Evolutionary conservation across 1,140 invertebrate genomes (phyloP).

Genomic region (Dendroctonus valens): DNA sequence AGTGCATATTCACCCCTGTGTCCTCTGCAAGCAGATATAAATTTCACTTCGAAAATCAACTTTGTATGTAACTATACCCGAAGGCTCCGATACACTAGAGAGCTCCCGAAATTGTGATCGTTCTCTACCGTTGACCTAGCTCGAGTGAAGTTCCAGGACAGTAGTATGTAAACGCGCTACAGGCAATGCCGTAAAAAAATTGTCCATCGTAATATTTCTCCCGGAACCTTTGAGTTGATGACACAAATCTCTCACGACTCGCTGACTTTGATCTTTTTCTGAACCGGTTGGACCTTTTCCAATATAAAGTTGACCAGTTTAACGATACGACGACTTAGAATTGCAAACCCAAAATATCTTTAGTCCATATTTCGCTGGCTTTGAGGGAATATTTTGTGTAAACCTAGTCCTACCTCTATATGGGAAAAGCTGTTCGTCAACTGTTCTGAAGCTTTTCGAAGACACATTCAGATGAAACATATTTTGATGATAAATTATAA

Average conservation of each 20-base stretch:
- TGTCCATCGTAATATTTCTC: conserved; percentile 48
- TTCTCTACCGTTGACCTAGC: too few relatives aligned
- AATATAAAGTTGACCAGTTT: conserved; percentile 34
- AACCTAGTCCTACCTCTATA: conserved; percentile 49
- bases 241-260: conserved; percentile 12
- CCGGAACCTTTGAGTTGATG: conserved; percentile 40
- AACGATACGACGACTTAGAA: conserved; percentile 35
- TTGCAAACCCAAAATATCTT: conserved; percentile 50
- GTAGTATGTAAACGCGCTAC: conserved; percentile 36
- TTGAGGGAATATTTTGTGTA: conserved; percentile 46
- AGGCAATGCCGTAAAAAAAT: conserved; percentile 45
- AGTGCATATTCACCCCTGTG: too few relatives aligned
- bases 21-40: too few relatives aligned
- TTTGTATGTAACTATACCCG: too few relatives aligned
- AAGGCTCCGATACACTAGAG: too few relatives aligned
- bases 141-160: too few relatives aligned
- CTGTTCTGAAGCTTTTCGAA: too few relatives aligned
- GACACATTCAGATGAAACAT: too few relatives aligned
- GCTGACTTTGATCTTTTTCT: not conserved
- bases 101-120: too few relatives aligned
- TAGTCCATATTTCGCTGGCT: conserved; percentile 53
- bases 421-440: conserved; percentile 41
- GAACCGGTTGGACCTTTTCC: not conserved
- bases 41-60: too few relatives aligned
- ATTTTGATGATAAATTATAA: too few relatives aligned